Base-by-base conservation (phyloP, 2,888 invertebrate genomes). In the Agapetus fuscipes region DNA sequence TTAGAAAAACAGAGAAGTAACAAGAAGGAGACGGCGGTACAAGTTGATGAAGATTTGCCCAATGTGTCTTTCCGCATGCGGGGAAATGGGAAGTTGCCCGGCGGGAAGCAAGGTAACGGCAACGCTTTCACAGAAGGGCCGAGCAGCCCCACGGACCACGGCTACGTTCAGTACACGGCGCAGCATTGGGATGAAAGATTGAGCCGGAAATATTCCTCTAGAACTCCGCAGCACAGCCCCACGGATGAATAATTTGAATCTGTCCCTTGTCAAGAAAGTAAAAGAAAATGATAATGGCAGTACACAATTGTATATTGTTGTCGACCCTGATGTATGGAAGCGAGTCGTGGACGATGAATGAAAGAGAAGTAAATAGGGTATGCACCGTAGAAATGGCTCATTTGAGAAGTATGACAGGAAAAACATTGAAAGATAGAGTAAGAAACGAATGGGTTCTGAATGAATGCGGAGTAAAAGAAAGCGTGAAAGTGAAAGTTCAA, bases 141-240 rank as follows among this genome's bases (percentile, higher is more conserved):
- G 0, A 78, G 78, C n/a, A 74, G 78, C 1, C 80, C 83, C 1
- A 76, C 74, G 0, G 82, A 83, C 56, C 82, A 81, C 1, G 83
- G 83, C 3, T 83, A 75, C 51, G 83, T 83, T 2, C 76, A 79
- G 52, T 82, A 82, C 53, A 74, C 80, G 1, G 83, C 80, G 1
- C 76, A 74, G 45, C 72, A 76, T 50, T 83, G 83, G 83, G 72
- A 74, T 0, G 68, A 70, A 30, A 66, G 64, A 34, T 52, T 66
- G 16, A 53, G 55, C 27, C 45, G 52, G 37, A 52, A 49, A 32
- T 51, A 51, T 13, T 71, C 66, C 51, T 54, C 69, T 5, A 70
- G 74, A 49, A 77, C 79, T 2, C 78, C 79, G 1, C 55, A 71
- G 47, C 71, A 72, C 44, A 74, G 72, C 53, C 74, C 72, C 3